Evolutionary conservation across 2,797 vertebrate genomes (phyloP).

Genomic region (Podarcis lilfordi): DNA sequence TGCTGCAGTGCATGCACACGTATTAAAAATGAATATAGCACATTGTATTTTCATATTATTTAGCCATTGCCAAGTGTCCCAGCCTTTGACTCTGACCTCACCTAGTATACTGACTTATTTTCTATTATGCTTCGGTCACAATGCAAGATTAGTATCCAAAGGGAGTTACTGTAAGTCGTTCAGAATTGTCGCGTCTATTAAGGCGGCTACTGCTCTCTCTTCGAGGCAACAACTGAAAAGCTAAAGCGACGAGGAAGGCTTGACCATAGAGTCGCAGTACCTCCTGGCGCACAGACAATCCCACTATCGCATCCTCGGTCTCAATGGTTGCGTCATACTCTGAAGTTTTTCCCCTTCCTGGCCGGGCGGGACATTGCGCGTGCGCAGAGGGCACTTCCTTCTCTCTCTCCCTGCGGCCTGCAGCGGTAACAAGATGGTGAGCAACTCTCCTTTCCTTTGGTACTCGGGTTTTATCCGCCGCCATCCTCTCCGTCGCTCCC

Average conservation of each 20-base stretch:
- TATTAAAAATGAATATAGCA: background rate
- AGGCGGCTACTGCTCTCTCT: background rate
- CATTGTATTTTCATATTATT: background rate
- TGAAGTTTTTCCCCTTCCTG: too few species aligned
- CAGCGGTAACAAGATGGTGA: background rate
- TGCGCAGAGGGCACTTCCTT: too few species aligned
- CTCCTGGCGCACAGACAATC: background rate
- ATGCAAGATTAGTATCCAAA: background rate
- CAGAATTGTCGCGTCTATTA: too few species aligned
- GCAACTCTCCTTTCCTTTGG: background rate
- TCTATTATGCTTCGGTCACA: background rate
- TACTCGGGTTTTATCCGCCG: background rate
- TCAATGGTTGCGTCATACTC: background rate
- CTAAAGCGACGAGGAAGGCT: accelerated
- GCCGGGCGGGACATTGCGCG: too few species aligned
- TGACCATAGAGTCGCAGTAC: background rate
- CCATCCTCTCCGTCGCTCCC: background rate
- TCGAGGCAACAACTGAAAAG: background rate
- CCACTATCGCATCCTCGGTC: background rate
- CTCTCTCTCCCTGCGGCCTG: too few species aligned
- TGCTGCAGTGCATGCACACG: background rate
- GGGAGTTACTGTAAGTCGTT: background rate
- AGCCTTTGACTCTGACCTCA: background rate
- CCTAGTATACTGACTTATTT: background rate
- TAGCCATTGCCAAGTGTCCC: background rate